A percentile compares a stretch with the other conserved stretches of the same genome.
phyloP scores from a whole-genome alignment of 2,888 invertebrate species.

The Osmoderma eremita region DNA sequence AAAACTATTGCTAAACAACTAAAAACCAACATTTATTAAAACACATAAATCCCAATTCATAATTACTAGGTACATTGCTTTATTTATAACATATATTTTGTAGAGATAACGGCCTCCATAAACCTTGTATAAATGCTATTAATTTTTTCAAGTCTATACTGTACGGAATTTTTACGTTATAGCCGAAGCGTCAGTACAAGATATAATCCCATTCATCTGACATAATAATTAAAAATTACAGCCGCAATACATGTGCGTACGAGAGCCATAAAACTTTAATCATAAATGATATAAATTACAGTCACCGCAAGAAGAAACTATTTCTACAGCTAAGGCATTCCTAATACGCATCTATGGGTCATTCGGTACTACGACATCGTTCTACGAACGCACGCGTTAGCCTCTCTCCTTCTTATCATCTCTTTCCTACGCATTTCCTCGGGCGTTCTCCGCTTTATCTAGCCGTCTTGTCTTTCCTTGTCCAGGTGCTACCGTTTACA shows the following conservation, averaged over 20 bases:
- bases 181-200: constrained; percentile 11
- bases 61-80: constrained; percentile 1
- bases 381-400: constrained; percentile 21
- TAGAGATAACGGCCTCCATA: constrained; percentile 9
- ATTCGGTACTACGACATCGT: constrained; percentile 24
- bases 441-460: constrained; percentile 12
- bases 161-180: neutral
- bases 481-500: constrained; percentile 38
- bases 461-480: constrained; percentile 28
- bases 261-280: constrained; percentile 29
- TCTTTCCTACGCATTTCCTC: constrained; percentile 8
- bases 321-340: constrained; percentile 15
- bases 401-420: constrained; percentile 12
- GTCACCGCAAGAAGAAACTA: constrained; percentile 28
- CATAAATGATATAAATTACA: constrained; percentile 31
- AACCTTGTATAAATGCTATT: constrained; percentile 4
- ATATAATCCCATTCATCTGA: constrained; percentile 35
- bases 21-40: too few species aligned
- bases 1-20: too few species aligned
- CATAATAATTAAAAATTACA: constrained; percentile 38
- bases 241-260: constrained; percentile 26
- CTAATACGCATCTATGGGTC: constrained; percentile 24
- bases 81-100: constrained; percentile 17
- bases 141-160: constrained; percentile 2
- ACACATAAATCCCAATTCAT: too few species aligned